These are phyloP conservation scores for Drosophila phalerata DNA, from an alignment of 2,888 invertebrate genomes.

Conservation along the genomic window DNA sequence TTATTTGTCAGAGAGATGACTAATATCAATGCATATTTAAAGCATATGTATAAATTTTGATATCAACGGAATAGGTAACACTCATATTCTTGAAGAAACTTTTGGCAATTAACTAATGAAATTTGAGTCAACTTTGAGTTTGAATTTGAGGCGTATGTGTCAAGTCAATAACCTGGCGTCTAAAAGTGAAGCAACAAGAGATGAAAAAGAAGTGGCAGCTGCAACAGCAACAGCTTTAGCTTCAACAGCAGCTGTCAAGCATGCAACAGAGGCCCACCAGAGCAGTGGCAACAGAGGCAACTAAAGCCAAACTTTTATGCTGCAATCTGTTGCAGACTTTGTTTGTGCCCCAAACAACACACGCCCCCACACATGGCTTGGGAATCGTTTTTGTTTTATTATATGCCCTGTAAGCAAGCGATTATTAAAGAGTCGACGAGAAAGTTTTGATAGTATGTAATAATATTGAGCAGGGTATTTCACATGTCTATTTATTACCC, in stretches of 20 bases:
- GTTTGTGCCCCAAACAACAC: slow-evolving; percentile 28
- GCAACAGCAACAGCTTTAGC: slow-evolving; percentile 22
- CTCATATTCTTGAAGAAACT: background rate
- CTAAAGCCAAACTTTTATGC: slow-evolving; percentile 57
- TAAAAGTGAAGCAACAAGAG: slow-evolving; percentile 19
- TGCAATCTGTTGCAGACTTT: slow-evolving; percentile 71
- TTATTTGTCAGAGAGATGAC: background rate
- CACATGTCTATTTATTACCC: background rate
- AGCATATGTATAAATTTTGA: background rate
- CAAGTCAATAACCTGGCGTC: slow-evolving; percentile 62
- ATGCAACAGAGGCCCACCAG: slow-evolving; percentile 27
- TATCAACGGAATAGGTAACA: background rate
- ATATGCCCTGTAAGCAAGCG: slow-evolving; percentile 28
- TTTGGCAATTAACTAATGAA: slow-evolving; percentile 15
- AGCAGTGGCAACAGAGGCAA: background rate
- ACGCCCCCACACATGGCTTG: slow-evolving; percentile 20
- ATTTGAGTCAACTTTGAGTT: slow-evolving; percentile 27
- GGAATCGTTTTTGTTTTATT: slow-evolving; percentile 38
- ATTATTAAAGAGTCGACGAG: background rate
- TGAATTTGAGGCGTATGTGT: background rate
- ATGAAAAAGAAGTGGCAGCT: slow-evolving; percentile 9
- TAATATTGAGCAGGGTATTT: background rate
- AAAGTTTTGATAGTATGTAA: background rate
- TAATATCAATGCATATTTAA: background rate
- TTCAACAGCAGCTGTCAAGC: slow-evolving; percentile 59